Base-by-base conservation (phyloP, 2,797 vertebrate genomes). In the Cheirogaleus major region DNA sequence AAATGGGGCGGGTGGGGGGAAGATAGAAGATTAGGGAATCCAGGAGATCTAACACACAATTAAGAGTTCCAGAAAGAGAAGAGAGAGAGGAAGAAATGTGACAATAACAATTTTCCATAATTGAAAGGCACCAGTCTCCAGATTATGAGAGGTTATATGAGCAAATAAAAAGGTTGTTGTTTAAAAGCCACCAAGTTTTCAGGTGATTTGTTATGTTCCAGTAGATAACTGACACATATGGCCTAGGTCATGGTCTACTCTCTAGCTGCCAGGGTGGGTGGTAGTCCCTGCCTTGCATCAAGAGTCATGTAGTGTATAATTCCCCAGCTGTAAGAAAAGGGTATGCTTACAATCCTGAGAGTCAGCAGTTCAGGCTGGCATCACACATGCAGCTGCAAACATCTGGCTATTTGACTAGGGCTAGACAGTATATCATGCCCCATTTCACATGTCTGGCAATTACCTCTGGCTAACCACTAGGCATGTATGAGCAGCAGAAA, bases 41-140 rank as follows among this genome's bases (percentile, higher is more conserved):
- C 38, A 75, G 43, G 43, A 78, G 30, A 82, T n/a, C 17, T 35
- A 43, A 79, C n/a, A 63, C 2, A 75, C 14, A 72, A 90, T 87
- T 52, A 76, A 10, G 13, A 43, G 6, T 89, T 41, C 12, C 27
- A 93, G 38, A 79, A 87, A 65, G 59, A 65, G 23, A 85, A 91
- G n/a, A 61, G n/a, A 48, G n/a, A 67, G 45, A 79, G 11, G 9
- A 93, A 67, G 43, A 86, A 79, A 65, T 67, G n/a, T 59, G 25
- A 82, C 48, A 79, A 76, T 32, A 94, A 86, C 90, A 80, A 85
- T 79, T 73, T 83, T 38, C 23, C 43, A 43, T 57, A 79, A 84
- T 0, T 48, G 78, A 89, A 93, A 91, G 45, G 9, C 5, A 90
- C 17, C 14, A 69, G 41, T 89, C 55, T 61, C 17, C 5, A 78